phyloP scores from a whole-genome alignment of 1,140 invertebrate genomes.

The Drosophila pachea region DNA sequence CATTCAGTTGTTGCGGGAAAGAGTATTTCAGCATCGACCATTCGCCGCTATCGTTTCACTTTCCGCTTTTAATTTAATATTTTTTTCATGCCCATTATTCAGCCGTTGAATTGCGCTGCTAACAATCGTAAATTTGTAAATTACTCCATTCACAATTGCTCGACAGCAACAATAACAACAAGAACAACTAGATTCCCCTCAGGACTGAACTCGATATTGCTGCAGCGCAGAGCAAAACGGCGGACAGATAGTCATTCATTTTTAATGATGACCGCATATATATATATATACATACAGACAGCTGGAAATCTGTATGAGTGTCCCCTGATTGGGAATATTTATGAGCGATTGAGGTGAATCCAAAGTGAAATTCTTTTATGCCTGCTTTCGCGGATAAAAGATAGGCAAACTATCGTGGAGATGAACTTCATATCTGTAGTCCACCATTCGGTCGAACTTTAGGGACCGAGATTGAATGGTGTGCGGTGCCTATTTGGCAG shows the following conservation, averaged over 20 bases:
- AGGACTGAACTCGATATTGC: conserved; percentile 15
- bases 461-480: no score
- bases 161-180: background rate
- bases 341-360: background rate
- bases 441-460: no score
- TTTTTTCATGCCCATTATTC: background rate
- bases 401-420: no score
- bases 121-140: conserved; percentile 56
- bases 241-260: conserved; percentile 42
- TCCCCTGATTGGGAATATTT: background rate
- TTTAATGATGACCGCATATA: conserved; percentile 34
- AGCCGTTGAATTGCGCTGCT: conserved; percentile 23
- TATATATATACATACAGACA: background rate
- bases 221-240: conserved; percentile 20
- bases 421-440: background rate
- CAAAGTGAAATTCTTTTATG: conserved; percentile 1
- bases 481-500: no score
- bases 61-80: conserved; percentile 2
- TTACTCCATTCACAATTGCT: conserved; percentile 21
- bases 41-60: background rate
- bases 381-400: no score
- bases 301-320: background rate
- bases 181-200: background rate
- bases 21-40: background rate
- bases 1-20: background rate